phyloP scores from a whole-genome alignment of 2,113 vertebrate genomes.

The Neoarius graeffei region DNA sequence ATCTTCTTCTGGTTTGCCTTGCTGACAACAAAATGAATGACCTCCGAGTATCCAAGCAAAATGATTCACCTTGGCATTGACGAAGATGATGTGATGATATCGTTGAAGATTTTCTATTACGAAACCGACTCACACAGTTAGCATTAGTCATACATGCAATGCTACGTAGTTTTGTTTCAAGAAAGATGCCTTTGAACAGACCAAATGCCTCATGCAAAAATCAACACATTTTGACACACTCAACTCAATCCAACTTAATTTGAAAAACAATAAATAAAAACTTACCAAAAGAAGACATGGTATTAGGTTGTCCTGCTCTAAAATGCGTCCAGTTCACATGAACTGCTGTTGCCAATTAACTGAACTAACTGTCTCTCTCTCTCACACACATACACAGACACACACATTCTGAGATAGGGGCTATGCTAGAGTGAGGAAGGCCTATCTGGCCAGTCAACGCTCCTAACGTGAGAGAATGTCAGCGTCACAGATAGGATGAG shows the following conservation, averaged over 20 bases:
- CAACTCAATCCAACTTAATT: not conserved
- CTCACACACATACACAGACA: not conserved
- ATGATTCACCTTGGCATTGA: conserved; percentile 24
- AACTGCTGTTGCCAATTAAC: conserved; percentile 75
- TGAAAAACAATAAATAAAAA: not conserved
- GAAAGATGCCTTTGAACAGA: not conserved
- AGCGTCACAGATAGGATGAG: conserved; percentile 78
- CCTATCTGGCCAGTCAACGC: conserved; percentile 73
- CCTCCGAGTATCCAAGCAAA: conserved; percentile 10
- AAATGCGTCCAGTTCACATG: conserved; percentile 61
- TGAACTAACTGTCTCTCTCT: not conserved
- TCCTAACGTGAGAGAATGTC: conserved; percentile 82
- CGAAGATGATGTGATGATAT: not conserved
- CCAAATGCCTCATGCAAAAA: not conserved
- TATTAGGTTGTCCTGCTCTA: conserved; percentile 44
- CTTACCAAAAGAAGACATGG: conserved; percentile 75
- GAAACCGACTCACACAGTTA: conserved; percentile 20
- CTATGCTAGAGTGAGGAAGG: conserved; percentile 65
- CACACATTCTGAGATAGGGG: conserved; percentile 41
- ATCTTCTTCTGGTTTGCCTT: conserved; percentile 19
- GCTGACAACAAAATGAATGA: conserved; percentile 38
- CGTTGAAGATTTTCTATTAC: not conserved
- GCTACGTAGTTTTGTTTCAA: not conserved
- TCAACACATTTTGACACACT: not conserved
- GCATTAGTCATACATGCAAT: conserved; percentile 32